Conservation (phyloP, 92 coral and sea anemone genomes). For the Palythoa grandiflora region DNA sequence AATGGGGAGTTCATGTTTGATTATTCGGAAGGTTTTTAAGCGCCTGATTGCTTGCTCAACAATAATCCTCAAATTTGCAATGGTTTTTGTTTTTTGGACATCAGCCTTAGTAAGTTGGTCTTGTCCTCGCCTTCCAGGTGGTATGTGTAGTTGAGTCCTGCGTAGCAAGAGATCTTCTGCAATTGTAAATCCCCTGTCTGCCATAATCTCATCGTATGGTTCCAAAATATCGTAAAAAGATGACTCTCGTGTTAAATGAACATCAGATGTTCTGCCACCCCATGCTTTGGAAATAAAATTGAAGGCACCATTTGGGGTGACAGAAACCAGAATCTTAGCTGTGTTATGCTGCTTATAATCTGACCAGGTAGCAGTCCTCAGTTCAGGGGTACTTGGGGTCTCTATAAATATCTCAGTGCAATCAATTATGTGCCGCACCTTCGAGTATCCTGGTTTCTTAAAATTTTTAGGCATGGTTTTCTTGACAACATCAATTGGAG, state of each 20-base stretch:
- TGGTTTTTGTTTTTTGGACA: neutral
- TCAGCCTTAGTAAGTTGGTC: neutral
- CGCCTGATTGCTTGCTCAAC: neutral
- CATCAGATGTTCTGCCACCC: neutral
- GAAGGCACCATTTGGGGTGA: neutral
- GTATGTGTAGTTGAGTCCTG: neutral
- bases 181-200: neutral
- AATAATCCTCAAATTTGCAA: neutral
- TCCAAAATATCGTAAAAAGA: neutral
- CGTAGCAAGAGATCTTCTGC: neutral
- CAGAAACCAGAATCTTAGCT: neutral
- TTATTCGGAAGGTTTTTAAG: neutral
- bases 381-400: conserved; percentile 45
- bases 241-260: neutral
- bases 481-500: conserved; percentile 47
- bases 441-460: conserved; percentile 59
- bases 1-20: neutral
- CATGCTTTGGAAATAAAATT: neutral
- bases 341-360: neutral
- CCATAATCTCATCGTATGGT: neutral
- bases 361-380: neutral
- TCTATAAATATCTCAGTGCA: conserved; percentile 70
- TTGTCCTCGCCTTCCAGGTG: neutral
- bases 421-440: conserved; percentile 59
- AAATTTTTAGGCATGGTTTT: conserved; percentile 67